These are phyloP conservation scores for Gryon sp. DNA, from an alignment of 1,140 invertebrate genomes.

Conservation along the genomic window DNA sequence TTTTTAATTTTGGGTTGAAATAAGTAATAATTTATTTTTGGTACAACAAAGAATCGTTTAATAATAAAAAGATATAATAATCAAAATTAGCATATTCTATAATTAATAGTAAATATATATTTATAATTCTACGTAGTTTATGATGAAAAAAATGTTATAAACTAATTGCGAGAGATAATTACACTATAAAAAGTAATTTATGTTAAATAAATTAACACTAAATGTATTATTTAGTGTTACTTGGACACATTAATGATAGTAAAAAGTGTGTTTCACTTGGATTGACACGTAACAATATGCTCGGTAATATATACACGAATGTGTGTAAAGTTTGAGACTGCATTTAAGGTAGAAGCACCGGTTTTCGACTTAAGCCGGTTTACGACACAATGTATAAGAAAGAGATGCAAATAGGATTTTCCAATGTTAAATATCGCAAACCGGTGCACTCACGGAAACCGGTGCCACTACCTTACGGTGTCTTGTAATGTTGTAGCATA, in stretches of 20 bases:
- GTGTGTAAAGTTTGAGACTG: conserved; percentile 31
- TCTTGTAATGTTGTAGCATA: too few relatives aligned
- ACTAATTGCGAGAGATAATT: conserved; percentile 38
- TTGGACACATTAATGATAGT: conserved; percentile 8
- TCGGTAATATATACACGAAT: conserved; percentile 37
- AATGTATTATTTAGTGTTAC: conserved; percentile 31
- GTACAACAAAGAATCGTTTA: conserved; percentile 58
- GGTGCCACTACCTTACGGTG: too few relatives aligned
- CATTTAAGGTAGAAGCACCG: too few relatives aligned
- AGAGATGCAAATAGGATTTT: too few relatives aligned
- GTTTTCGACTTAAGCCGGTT: too few relatives aligned
- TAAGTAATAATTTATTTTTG: conserved; percentile 56
- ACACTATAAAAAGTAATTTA: conserved; percentile 43
- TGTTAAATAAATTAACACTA: conserved; percentile 44
- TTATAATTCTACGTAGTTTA: conserved; percentile 17
- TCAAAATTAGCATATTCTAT: conserved; percentile 23
- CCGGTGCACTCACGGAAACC: too few relatives aligned
- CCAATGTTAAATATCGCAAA: too few relatives aligned
- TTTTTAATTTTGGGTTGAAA: conserved; percentile 31
- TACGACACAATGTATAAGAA: too few relatives aligned
- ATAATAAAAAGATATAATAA: conserved; percentile 49
- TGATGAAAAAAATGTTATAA: conserved; percentile 25
- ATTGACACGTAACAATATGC: conserved; percentile 14
- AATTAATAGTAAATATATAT: conserved; percentile 23
- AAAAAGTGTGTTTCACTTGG: conserved; percentile 7